A percentile compares a stretch with the other conserved stretches of the same genome.
These are phyloP conservation scores for Carterocephalus palaemon DNA, from an alignment of 2,888 invertebrate species.

Conservation along the genomic window DNA sequence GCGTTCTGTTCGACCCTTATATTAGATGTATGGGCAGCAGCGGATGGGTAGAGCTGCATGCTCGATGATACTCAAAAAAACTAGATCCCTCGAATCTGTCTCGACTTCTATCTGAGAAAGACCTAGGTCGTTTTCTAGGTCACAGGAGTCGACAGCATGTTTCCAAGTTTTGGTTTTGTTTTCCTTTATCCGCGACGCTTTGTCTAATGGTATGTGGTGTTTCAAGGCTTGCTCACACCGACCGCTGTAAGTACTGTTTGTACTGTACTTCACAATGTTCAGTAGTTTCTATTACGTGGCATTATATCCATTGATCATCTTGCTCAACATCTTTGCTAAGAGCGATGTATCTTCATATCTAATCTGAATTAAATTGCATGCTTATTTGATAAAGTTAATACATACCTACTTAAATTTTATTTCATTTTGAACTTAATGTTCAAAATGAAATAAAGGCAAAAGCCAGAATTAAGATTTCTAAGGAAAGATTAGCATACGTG, in stretches of 20 bases:
- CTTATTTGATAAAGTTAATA: background rate
- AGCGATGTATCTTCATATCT: conserved; percentile 9
- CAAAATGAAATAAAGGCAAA: too few species aligned
- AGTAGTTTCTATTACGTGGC: conserved; percentile 27
- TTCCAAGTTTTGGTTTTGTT: conserved; percentile 76
- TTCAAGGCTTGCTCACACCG: conserved; percentile 38
- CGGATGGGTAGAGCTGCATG: too few species aligned
- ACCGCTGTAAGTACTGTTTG: conserved; percentile 34
- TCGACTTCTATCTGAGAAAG: conserved; percentile 70
- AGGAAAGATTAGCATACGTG: too few species aligned
- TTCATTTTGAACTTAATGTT: too few species aligned
- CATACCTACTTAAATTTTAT: background rate
- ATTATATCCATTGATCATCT: conserved; percentile 30
- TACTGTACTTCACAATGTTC: conserved; percentile 21
- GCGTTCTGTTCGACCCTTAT: too few species aligned
- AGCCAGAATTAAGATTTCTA: too few species aligned
- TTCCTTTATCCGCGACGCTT: conserved; percentile 66
- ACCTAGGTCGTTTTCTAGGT: conserved; percentile 75
- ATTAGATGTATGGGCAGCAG: too few species aligned
- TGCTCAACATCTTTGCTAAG: conserved; percentile 27
- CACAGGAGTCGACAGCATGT: conserved; percentile 73
- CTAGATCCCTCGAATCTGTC: conserved; percentile 26
- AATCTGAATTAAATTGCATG: conserved; percentile 25
- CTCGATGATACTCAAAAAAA: too few species aligned
- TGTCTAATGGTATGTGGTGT: conserved; percentile 48